Evolutionary conservation across 2,113 vertebrate species (phyloP).

Genomic region (Scortum barcoo): DNA sequence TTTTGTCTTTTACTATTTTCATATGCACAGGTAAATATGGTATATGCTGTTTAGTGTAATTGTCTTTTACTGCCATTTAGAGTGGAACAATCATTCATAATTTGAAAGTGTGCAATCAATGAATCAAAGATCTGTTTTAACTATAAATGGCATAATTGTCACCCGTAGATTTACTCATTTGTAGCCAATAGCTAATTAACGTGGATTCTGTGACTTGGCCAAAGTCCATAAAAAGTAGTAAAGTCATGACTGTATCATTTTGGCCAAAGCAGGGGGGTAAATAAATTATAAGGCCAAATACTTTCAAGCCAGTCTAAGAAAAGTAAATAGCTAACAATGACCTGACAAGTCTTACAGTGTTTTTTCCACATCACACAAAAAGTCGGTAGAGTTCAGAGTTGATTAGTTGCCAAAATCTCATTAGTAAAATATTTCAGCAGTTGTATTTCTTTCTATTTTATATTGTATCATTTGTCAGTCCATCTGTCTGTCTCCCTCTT

Average conservation of each 20-base stretch:
- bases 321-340: too few relatives aligned
- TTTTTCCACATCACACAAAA: not conserved
- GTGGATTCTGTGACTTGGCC: not conserved
- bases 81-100: not conserved
- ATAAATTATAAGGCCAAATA: too few relatives aligned
- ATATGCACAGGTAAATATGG: not conserved
- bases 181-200: too few relatives aligned
- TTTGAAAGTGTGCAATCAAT: not conserved
- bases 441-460: not conserved
- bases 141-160: not conserved
- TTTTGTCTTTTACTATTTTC: not conserved
- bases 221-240: not conserved
- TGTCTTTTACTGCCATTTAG: not conserved
- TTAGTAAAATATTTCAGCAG: not conserved
- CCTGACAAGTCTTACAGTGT: not conserved
- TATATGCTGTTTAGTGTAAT: too few relatives aligned
- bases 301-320: not conserved
- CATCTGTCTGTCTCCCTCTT: not conserved
- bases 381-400: not conserved
- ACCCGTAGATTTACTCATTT: not conserved
- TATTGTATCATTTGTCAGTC: not conserved
- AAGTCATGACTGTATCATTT: not conserved
- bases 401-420: not conserved
- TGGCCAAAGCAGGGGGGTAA: too few relatives aligned
- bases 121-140: not conserved